Conservation (phyloP, 1,140 invertebrate genomes). For the Drepana arcuata region DNA sequence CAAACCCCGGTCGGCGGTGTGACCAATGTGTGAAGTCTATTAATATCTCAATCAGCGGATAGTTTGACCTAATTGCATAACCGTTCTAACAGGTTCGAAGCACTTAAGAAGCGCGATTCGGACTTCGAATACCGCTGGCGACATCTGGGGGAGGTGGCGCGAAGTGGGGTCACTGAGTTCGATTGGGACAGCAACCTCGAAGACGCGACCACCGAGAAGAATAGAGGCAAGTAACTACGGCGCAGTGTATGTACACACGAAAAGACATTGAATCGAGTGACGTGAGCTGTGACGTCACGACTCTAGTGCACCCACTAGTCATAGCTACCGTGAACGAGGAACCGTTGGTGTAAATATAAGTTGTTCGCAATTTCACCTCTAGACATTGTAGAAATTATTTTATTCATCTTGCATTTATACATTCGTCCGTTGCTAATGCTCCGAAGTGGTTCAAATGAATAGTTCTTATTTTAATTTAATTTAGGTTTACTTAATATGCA, state of each 20-base stretch:
- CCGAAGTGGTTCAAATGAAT: too few relatives aligned
- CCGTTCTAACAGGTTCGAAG: constrained; percentile 77
- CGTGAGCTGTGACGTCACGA: constrained; percentile 1
- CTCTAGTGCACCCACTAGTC: constrained; percentile 26
- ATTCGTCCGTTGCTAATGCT: too few relatives aligned
- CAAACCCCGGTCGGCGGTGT: too few relatives aligned
- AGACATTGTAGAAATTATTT: constrained; percentile 4
- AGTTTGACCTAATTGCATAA: constrained; percentile 6
- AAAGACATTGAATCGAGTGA: background rate
- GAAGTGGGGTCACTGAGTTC: constrained; percentile 83
- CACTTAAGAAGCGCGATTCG: constrained; percentile 82
- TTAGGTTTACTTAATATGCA: too few relatives aligned
- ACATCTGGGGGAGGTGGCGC: constrained; percentile 83
- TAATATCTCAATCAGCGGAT: too few relatives aligned
- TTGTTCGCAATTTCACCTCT: constrained; percentile 3
- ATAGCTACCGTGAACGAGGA: constrained; percentile 7
- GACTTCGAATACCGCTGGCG: constrained; percentile 86
- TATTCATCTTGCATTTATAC: constrained; percentile 11
- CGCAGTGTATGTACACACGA: constrained; percentile 1
- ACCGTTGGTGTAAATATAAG: constrained; percentile 5
- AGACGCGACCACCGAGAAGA: constrained; percentile 73
- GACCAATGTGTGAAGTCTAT: background rate
- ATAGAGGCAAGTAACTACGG: constrained; percentile 45
- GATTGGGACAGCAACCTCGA: constrained; percentile 89
- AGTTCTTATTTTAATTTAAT: too few relatives aligned